phyloP scores from a whole-genome alignment of 64 coral and sea anemone genomes.

The Astreopora myriophthalma region DNA sequence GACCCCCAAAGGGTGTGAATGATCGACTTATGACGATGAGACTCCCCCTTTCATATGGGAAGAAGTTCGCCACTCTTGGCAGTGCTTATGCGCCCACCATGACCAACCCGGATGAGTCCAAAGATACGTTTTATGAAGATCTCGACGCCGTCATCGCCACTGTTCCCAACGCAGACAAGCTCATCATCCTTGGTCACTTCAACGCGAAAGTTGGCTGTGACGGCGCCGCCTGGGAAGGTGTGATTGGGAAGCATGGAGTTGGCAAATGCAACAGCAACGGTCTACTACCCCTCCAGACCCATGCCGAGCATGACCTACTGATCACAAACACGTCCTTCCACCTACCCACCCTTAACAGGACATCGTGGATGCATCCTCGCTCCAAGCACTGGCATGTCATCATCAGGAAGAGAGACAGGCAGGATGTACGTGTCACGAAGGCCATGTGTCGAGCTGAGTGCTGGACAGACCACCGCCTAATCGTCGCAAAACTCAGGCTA shows the following conservation, averaged over 20 bases:
- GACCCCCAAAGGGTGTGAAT: not conserved
- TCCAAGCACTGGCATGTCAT: not conserved
- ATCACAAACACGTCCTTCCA: not conserved
- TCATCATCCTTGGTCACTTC: not conserved
- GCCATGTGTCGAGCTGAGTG: slow-evolving; percentile 37
- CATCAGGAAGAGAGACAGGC: not conserved
- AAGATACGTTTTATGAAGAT: slow-evolving; percentile 12
- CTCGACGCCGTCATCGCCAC: not conserved
- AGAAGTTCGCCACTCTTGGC: not conserved
- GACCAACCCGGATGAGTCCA: not conserved
- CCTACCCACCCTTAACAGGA: not conserved
- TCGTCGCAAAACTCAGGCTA: slow-evolving; percentile 34
- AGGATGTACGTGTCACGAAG: not conserved
- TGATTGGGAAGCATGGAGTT: not conserved
- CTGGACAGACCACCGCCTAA: slow-evolving; percentile 18
- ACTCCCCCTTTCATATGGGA: not conserved
- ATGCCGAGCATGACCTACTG: not conserved
- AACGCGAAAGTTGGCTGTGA: not conserved
- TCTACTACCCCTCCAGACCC: not conserved
- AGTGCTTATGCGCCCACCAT: slow-evolving; percentile 6
- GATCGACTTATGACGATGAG: not conserved
- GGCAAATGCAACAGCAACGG: not conserved
- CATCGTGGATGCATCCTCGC: not conserved
- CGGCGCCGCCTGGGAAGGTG: not conserved
- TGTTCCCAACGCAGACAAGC: not conserved